Evolutionary conservation across 2,113 vertebrate genomes (phyloP).

Genomic region (Platichthys stellatus): DNA sequence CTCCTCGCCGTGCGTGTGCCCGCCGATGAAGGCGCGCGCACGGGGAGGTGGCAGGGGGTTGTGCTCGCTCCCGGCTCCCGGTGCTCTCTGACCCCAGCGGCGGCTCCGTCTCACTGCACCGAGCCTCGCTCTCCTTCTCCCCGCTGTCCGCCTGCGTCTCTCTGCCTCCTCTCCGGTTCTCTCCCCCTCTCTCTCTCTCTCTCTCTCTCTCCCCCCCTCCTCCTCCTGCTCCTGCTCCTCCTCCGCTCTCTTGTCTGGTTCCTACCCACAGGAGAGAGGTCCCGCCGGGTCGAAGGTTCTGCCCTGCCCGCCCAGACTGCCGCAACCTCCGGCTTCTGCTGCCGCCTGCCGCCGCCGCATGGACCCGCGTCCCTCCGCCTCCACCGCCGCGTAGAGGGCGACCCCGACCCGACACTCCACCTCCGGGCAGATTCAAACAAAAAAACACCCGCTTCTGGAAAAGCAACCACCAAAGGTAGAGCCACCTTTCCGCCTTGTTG

Average conservation of each 20-base stretch:
- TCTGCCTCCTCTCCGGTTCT: not conserved
- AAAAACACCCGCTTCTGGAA: constrained; percentile 3
- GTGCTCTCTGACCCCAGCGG: constrained; percentile 96
- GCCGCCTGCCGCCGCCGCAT: constrained; percentile 73
- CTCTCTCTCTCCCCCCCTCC: constrained; percentile 41
- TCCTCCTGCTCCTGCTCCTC: constrained; percentile 14
- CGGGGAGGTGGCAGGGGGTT: constrained; percentile 78
- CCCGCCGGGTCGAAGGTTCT: constrained; percentile 92
- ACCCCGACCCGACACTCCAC: constrained; percentile 81
- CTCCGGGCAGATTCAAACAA: constrained; percentile 74
- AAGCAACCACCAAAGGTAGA: constrained; percentile 70
- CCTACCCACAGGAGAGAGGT: constrained; percentile 81
- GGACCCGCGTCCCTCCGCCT: constrained; percentile 83
- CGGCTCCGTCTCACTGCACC: constrained; percentile 90
- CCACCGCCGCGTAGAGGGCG: constrained; percentile 85
- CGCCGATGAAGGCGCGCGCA: constrained; percentile 63
- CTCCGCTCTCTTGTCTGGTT: constrained; percentile 72
- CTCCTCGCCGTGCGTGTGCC: constrained; percentile 51
- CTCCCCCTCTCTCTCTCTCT: constrained; percentile 43
- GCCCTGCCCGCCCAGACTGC: constrained; percentile 84
- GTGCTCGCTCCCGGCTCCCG: constrained; percentile 81
- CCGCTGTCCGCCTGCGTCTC: not conserved
- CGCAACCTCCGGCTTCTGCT: constrained; percentile 60
- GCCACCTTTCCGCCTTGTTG: constrained; percentile 82
- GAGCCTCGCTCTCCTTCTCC: constrained; percentile 33